Evolutionary conservation across 2,113 vertebrate genomes (phyloP).

Genomic region (Camelus dromedarius): DNA sequence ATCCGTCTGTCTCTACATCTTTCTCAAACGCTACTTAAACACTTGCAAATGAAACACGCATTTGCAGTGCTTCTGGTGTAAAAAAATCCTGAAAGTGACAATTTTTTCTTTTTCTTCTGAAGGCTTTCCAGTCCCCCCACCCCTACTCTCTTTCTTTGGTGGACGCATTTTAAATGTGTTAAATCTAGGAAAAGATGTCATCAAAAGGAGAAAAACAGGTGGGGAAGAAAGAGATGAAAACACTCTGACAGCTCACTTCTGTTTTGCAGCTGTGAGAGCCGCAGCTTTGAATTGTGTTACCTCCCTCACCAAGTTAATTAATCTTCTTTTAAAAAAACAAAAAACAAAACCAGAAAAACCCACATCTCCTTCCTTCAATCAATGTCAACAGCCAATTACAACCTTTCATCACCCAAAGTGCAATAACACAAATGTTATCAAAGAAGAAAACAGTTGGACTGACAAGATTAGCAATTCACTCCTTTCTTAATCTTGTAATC

Average conservation of each 20-base stretch:
- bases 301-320: conserved; percentile 64
- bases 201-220: conserved; percentile 71
- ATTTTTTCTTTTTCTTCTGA: conserved; percentile 53
- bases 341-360: neutral
- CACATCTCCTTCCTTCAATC: conserved; percentile 70
- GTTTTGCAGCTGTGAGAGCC: conserved; percentile 67
- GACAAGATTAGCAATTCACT: conserved; percentile 70
- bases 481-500: conserved; percentile 67
- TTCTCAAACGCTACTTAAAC: neutral
- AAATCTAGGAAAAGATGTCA: conserved; percentile 67
- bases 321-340: conserved; percentile 54
- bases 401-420: conserved; percentile 70
- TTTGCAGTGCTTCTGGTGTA: conserved; percentile 21
- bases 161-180: conserved; percentile 53
- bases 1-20: neutral
- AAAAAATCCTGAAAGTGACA: conserved; percentile 38
- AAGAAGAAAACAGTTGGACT: conserved; percentile 63
- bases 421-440: conserved; percentile 66
- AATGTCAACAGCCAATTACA: conserved; percentile 80
- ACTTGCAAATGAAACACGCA: conserved; percentile 13
- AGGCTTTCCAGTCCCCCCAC: neutral
- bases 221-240: conserved; percentile 67
- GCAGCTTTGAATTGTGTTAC: conserved; percentile 45
- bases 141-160: neutral
- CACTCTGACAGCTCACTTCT: conserved; percentile 63